Base-by-base conservation (phyloP, 1,140 invertebrate genomes). In the Diploscapter pachys region DNA sequence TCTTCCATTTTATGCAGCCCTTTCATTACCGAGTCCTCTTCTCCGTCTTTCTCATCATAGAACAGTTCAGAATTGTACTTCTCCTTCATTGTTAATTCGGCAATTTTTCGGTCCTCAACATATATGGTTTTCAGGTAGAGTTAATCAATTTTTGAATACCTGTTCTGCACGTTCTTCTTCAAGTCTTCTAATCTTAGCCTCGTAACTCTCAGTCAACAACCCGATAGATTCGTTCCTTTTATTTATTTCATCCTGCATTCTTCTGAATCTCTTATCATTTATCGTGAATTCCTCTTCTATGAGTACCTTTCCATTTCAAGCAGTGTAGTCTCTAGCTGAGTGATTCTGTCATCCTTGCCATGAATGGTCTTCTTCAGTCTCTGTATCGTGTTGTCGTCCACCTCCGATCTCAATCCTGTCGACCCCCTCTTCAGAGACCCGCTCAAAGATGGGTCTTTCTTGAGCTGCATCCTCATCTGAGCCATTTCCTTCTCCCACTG, bases 401-500 rank as follows among this genome's bases (percentile, higher is more conserved):
- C 50, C 5, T 52, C 53, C 9, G 56, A 48, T 5, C 66, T 8
- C 9, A 54, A 52, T n/a, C 48, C 66, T 9, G 5, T 52, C 5
- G 66, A 68, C 31, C 31, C 31, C 9, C 66, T 52, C 70, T 74
- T 74, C 5, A 74, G 52, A 9, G 66, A 57, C 11, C 68, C 67
- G 1, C 50, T 54, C 51, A 74, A 11, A 4, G 72, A 74, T 1
- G 68, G 50, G 51, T 73, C 66, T 55, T 72, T 72, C 51, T 78
- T 78, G 11, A 71, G 49, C 50, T 78, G 72, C 76, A 78, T 78
- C 67, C 69, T 78, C 55, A 75, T 59, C 67, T 78, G 76, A 6
- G 76, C 75, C 31, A 78, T 73, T 67, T 78, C 76, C 76, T 74
- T 78, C 61, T 78, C 76, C 66, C 72, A 78, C 64, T 78, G 76